These are phyloP conservation scores for Ariolimax columbianus DNA, from an alignment of 2,888 invertebrate species.

Conservation along the genomic window DNA sequence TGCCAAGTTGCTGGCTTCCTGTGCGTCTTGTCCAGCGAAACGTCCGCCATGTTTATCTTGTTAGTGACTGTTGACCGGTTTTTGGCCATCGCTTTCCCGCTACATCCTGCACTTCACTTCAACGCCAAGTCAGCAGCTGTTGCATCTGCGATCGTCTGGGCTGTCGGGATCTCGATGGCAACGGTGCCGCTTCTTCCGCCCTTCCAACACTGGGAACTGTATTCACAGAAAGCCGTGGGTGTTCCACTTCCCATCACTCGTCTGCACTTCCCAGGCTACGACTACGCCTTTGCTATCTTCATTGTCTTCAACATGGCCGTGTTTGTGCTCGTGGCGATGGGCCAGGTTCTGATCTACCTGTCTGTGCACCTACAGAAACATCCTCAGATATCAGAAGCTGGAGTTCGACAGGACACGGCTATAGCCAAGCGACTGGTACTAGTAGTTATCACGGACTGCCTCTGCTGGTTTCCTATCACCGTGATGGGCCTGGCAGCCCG, in stretches of 20 bases:
- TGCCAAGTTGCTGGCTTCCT: conserved; percentile 52
- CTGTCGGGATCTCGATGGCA: conserved; percentile 35
- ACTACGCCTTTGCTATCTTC: conserved; percentile 51
- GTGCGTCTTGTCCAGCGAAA: conserved; percentile 48
- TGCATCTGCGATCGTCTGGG: conserved; percentile 37
- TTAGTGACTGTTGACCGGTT: conserved; percentile 52
- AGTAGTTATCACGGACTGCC: conserved; percentile 49
- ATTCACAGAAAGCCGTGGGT: conserved; percentile 53
- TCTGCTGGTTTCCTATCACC: conserved; percentile 53
- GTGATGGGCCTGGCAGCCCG: conserved; percentile 51
- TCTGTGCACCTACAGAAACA: conserved; percentile 41
- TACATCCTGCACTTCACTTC: conserved; percentile 45
- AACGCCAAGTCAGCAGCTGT: conserved; percentile 25
- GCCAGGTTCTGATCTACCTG: conserved; percentile 51
- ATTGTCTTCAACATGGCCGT: conserved; percentile 51
- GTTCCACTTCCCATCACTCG: conserved; percentile 52
- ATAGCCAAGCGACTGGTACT: conserved; percentile 48
- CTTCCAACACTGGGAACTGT: conserved; percentile 49
- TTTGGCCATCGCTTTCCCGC: conserved; percentile 48
- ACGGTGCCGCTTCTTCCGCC: conserved; percentile 48
- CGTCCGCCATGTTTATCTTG: conserved; percentile 49
- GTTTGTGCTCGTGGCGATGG: conserved; percentile 49
- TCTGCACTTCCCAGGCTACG: conserved; percentile 38
- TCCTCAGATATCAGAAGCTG: conserved; percentile 13
- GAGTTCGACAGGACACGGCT: conserved; percentile 30